phyloP scores from a whole-genome alignment of 2,797 vertebrate genomes.

The Acipenser transmontanus region DNA sequence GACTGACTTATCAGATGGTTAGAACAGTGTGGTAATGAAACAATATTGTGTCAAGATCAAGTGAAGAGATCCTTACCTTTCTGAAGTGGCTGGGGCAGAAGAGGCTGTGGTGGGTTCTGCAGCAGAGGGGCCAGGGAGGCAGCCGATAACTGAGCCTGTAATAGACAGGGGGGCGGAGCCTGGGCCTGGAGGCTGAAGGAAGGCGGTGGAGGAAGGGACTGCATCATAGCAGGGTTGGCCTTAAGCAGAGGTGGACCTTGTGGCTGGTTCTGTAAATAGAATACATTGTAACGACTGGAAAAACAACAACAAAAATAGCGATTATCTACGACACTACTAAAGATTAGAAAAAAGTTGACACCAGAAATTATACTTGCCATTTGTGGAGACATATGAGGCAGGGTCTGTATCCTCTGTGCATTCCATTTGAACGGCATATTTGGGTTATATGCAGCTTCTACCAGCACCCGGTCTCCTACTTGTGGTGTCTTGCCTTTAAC shows the following conservation, averaged over 20 bases:
- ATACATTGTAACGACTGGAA: too few relatives aligned
- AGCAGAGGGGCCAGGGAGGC: slow-evolving; percentile 88
- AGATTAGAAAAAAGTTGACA: too few relatives aligned
- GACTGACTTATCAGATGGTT: too few relatives aligned
- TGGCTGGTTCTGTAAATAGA: slow-evolving; percentile 69
- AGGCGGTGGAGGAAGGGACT: slow-evolving; percentile 83
- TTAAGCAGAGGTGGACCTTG: slow-evolving; percentile 85
- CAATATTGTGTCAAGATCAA: too few relatives aligned
- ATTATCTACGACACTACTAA: too few relatives aligned
- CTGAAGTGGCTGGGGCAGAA: slow-evolving; percentile 88
- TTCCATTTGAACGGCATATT: slow-evolving; percentile 99
- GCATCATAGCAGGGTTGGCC: slow-evolving; percentile 76
- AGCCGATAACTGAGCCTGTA: slow-evolving; percentile 93
- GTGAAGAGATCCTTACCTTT: slow-evolving; percentile 69
- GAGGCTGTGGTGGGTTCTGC: slow-evolving; percentile 88
- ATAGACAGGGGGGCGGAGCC: slow-evolving; percentile 76
- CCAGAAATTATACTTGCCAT: too few relatives aligned
- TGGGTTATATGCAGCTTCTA: slow-evolving; percentile 98
- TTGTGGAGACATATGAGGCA: slow-evolving; percentile 59
- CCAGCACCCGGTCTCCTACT: slow-evolving; percentile 92
- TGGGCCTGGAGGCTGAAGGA: slow-evolving; percentile 79
- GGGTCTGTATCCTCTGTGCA: slow-evolving; percentile 93
- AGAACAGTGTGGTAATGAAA: too few relatives aligned
- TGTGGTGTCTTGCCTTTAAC: slow-evolving; percentile 98
- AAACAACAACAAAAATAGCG: too few relatives aligned